Conservation (phyloP, 2,113 vertebrate species). For the Sus scrofa region T2T-Sscrofa CM000817.6:53343501-53344000, state of each 20-base stretch:
- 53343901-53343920: too few relatives aligned
- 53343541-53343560: background rate
- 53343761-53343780: slow-evolving; percentile 2
- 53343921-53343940: too few relatives aligned
- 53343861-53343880: too few relatives aligned
- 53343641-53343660: background rate
- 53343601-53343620: background rate
- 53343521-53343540: background rate
- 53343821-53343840: too few relatives aligned
- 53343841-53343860: too few relatives aligned
- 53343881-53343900: too few relatives aligned
- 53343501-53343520: background rate
- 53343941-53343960: too few relatives aligned
- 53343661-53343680: background rate
- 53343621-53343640: background rate
- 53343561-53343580: background rate
- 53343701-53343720: background rate
- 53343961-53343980: too few relatives aligned
- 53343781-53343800: too few relatives aligned
- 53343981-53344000: too few relatives aligned
- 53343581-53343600: background rate
- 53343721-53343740: background rate
- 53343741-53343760: background rate
- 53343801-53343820: too few relatives aligned
- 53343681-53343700: background rate